These are phyloP conservation scores for Ecdyonurus torrentis DNA, from an alignment of 2,888 invertebrate species.

Conservation along the genomic window DNA sequence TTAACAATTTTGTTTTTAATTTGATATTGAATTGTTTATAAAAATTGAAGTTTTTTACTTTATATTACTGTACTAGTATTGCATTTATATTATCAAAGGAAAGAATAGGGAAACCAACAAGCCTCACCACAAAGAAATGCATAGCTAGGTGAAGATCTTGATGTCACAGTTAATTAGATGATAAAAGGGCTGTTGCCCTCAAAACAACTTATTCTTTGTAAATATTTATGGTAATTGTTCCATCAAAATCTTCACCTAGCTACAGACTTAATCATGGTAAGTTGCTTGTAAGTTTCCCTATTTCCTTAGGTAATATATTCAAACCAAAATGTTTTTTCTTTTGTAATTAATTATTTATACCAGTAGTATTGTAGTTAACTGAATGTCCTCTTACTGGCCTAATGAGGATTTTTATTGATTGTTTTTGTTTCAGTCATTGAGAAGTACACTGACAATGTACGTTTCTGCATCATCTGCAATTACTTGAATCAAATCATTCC, in stretches of 20 bases:
- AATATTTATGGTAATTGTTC: no score
- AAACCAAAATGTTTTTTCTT: no score
- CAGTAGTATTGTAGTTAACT: neutral
- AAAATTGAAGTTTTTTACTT: neutral
- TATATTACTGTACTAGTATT: neutral
- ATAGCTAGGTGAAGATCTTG: no score
- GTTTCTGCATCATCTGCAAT: slow-evolving; percentile 98
- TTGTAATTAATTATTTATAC: neutral
- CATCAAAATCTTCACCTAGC: no score
- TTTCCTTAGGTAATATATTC: no score
- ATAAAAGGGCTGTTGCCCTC: no score
- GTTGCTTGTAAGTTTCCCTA: no score
- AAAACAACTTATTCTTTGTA: no score
- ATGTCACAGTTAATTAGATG: no score
- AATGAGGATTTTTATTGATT: slow-evolving; percentile 12
- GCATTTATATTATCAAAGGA: no score
- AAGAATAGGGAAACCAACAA: no score
- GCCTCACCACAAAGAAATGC: neutral
- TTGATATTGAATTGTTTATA: neutral
- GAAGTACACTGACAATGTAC: slow-evolving; percentile 95
- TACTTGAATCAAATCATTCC: slow-evolving; percentile 98
- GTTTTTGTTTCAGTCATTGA: slow-evolving; percentile 80
- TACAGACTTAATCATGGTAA: no score
- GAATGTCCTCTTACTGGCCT: neutral
- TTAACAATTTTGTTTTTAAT: neutral